These are phyloP conservation scores for Aphis craccivora DNA, from an alignment of 1,140 invertebrate genomes.

Conservation along the genomic window DNA sequence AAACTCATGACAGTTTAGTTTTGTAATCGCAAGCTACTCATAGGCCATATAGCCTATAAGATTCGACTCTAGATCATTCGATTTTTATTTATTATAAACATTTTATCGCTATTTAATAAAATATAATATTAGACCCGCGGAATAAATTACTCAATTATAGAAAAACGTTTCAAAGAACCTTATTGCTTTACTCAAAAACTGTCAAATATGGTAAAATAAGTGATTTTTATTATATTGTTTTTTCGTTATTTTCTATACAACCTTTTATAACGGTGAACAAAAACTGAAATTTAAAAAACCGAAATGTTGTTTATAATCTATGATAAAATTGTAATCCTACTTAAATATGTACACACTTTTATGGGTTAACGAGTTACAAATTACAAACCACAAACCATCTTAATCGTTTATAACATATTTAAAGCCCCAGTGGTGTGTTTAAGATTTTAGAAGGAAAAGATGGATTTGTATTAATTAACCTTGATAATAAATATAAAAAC, in stretches of 20 bases:
- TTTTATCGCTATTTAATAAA: too few species aligned
- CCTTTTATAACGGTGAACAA: not conserved
- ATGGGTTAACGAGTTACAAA: too few species aligned
- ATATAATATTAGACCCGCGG: not conserved
- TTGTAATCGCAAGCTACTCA: not conserved
- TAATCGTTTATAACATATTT: not conserved
- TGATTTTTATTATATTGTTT: not conserved
- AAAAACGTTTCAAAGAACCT: not conserved
- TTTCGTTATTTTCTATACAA: not conserved
- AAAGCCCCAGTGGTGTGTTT: not conserved
- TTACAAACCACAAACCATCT: not conserved
- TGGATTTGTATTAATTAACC: not conserved
- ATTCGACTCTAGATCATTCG: not conserved
- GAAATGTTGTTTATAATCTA: too few species aligned
- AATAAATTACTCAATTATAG: not conserved
- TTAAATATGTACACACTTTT: too few species aligned
- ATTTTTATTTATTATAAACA: not conserved
- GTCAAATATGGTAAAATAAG: not conserved
- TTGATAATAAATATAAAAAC: not conserved
- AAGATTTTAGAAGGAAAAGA: not conserved
- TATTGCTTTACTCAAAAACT: not conserved
- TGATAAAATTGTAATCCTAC: too few species aligned
- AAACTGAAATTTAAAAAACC: not conserved
- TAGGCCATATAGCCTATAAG: not conserved
- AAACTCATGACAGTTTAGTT: not conserved